Conservation (phyloP, 2,113 vertebrate species). For the Geococcyx californianus region DNA sequence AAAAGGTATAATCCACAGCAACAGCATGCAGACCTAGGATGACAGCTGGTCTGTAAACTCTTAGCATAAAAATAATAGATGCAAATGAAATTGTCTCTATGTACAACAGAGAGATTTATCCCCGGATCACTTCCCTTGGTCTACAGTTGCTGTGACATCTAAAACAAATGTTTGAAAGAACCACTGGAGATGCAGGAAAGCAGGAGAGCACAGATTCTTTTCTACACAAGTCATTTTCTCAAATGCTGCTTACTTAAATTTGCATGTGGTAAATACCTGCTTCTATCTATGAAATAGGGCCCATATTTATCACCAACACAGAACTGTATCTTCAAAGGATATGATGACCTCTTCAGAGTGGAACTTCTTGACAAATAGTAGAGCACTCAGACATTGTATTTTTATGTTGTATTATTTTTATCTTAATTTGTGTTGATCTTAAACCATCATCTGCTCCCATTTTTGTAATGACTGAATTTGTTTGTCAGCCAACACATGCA, state of each 20-base stretch:
- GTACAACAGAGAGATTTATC: not conserved
- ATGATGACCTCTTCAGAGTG: rapidly evolving
- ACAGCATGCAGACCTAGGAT: not conserved
- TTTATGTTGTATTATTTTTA: not conserved
- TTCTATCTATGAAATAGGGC: not conserved
- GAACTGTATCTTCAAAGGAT: not conserved
- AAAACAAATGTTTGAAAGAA: not conserved
- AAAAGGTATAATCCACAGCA: not conserved
- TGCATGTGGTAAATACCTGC: not conserved
- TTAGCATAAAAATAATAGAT: not conserved
- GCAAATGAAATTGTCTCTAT: not conserved
- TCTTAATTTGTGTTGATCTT: not conserved
- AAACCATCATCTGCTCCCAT: not conserved
- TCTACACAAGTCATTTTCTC: not conserved
- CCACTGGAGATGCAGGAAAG: not conserved
- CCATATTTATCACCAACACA: not conserved
- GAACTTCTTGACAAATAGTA: not conserved
- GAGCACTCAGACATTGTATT: not conserved
- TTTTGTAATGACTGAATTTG: not conserved
- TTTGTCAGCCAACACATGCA: rapidly evolving
- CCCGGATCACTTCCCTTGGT: not conserved
- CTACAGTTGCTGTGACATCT: not conserved
- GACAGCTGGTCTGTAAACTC: not conserved
- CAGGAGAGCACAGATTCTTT: not conserved
- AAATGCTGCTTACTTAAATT: not conserved